A percentile compares a stretch with the other conserved stretches of the same genome.
Evolutionary conservation across 2,113 vertebrate genomes (phyloP).

Genomic region (Xiphorhynchus elegans): DNA sequence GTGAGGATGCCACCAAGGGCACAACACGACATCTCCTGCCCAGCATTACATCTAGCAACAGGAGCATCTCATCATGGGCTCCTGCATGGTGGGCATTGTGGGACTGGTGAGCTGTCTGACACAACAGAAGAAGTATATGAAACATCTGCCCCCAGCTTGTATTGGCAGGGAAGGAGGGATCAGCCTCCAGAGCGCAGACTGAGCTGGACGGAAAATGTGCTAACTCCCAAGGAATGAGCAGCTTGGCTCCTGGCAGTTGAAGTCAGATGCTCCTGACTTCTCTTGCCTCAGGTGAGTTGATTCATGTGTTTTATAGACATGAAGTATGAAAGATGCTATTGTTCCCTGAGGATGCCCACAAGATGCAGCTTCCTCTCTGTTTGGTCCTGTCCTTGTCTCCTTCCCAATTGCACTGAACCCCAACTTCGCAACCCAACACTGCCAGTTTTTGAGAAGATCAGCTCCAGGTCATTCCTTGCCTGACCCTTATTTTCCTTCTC

Average conservation of each 20-base stretch:
- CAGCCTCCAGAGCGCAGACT: rapidly evolving
- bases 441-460: background rate
- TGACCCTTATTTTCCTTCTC: background rate
- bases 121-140: background rate
- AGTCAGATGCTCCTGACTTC: conserved; percentile 17
- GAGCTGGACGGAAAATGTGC: rapidly evolving
- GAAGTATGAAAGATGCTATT: conserved; percentile 27
- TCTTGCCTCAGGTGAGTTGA: conserved; percentile 48
- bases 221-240: background rate
- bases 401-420: background rate
- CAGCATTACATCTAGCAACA: background rate
- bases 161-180: background rate
- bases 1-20: no score
- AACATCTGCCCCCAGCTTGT: background rate
- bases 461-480: background rate
- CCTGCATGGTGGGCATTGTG: background rate
- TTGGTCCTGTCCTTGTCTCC: background rate
- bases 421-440: background rate
- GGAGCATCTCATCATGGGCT: background rate
- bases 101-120: rapidly evolving
- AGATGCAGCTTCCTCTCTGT: background rate
- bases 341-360: background rate
- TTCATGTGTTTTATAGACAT: background rate
- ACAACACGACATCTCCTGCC: rapidly evolving
- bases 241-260: background rate